Percentiles rank a stretch among this genome's conserved stretches.
These are phyloP conservation scores for Antedon mediterranea DNA, from an alignment of 53 echinoderm and acorn worm species.

Conservation along the genomic window DNA sequence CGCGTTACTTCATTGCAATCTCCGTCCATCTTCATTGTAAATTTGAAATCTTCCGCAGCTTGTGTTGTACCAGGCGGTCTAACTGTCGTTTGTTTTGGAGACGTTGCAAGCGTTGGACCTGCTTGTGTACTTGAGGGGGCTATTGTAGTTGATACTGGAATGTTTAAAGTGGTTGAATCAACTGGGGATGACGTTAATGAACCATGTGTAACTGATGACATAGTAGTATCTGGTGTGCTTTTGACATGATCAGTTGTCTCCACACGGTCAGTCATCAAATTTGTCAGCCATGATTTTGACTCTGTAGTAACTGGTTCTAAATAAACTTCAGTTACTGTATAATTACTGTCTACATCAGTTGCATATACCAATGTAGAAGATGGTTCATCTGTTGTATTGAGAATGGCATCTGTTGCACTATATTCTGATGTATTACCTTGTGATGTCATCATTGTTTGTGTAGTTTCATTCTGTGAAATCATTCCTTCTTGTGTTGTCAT, in stretches of 20 bases:
- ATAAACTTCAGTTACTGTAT: background rate
- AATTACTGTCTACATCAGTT: background rate
- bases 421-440: too few relatives aligned
- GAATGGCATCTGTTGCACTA: too few relatives aligned
- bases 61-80: background rate
- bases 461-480: too few relatives aligned
- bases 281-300: background rate
- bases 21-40: conserved; percentile 18
- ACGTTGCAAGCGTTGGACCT: background rate
- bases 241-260: background rate
- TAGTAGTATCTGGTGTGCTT: background rate
- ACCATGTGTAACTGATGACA: background rate
- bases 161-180: conserved; percentile 1
- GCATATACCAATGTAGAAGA: background rate
- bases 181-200: background rate
- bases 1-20: conserved; percentile 25
- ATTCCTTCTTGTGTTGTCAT: too few relatives aligned
- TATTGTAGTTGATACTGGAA: background rate
- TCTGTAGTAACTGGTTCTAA: background rate
- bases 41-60: conserved; percentile 3
- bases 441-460: too few relatives aligned
- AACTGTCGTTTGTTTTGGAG: background rate
- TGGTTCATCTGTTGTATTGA: background rate
- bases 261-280: background rate
- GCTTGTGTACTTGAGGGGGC: background rate